Percentiles rank a stretch among this genome's conserved stretches.
These are phyloP conservation scores for Harpalus rubripes DNA, from an alignment of 2,888 invertebrate genomes.

Conservation along the genomic window DNA sequence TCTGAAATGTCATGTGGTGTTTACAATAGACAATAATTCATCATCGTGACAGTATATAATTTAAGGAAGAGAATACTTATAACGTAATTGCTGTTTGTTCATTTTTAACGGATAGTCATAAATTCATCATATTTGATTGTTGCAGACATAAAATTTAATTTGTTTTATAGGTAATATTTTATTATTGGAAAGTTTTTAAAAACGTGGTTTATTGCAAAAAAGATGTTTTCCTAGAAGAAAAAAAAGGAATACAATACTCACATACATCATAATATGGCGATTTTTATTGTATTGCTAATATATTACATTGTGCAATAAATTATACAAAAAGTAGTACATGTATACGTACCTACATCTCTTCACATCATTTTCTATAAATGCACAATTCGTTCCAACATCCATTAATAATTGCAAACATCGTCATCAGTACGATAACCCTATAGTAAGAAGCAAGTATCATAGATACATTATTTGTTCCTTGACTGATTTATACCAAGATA, in stretches of 20 bases:
- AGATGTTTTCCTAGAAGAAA: not conserved
- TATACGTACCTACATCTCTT: too few relatives aligned
- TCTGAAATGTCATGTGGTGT: conserved; percentile 18
- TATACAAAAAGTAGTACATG: too few relatives aligned
- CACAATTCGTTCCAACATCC: too few relatives aligned
- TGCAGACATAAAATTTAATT: conserved; percentile 10
- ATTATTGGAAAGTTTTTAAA: conserved; percentile 38
- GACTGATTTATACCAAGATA: too few relatives aligned
- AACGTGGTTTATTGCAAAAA: conserved; percentile 30
- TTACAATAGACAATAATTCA: conserved; percentile 58
- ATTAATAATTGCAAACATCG: too few relatives aligned
- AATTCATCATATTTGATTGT: conserved; percentile 35
- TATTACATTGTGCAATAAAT: too few relatives aligned
- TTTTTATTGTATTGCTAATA: not conserved
- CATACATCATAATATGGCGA: not conserved
- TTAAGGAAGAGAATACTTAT: conserved; percentile 31
- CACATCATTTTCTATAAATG: too few relatives aligned
- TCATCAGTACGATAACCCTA: too few relatives aligned
- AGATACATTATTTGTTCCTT: too few relatives aligned
- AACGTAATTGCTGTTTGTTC: conserved; percentile 51
- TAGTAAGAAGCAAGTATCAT: too few relatives aligned
- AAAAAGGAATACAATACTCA: not conserved
- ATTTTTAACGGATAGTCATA: conserved; percentile 22
- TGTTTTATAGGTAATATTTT: conserved; percentile 16
- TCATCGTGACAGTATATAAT: conserved; percentile 51